Base-by-base conservation (phyloP, 2,113 vertebrate species). In the Phalacrocorax pelagicus region DNA sequence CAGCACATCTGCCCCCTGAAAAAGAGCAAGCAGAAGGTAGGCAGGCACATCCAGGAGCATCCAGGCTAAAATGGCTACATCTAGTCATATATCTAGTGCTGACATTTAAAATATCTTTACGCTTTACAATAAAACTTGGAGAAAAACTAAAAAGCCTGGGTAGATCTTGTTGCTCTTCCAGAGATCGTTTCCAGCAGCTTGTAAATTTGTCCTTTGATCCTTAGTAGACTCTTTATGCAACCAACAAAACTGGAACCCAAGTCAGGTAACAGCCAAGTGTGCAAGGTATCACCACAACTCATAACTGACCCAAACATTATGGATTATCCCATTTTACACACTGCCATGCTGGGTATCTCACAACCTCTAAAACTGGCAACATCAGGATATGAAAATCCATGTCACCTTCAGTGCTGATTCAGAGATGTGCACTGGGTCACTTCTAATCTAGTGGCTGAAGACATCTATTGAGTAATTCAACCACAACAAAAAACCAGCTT, bases 1-100 rank as follows among this genome's bases (percentile, higher is more conserved):
- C 29, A 99, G 97, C 88, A 99, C 99, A 44, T 88, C 97, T 58
- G 99, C 99, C 32, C 99, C 99, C 99, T 99, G 95, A 23, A 87
- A 54, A 93, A 81, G 8, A 89, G 62, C 62, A 91, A 16, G 72
- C 44, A 71, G 62, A 73, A 80, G 73, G 55, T 69, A 87, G 62
- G 52, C 47, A 70, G 42, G 27, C 36, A 72, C 2, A 0, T 13
- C 38, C 63, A 66, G 40, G 10, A 58, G 24, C 63, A 83, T 29
- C 55, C 52, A 34, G 20, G 52, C 23, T n/a, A 65, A 42, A 59
- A 1, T 49, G 11, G 51, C 51, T 79, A 67, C 40, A 54, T 42
- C 38, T 47, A 30, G 12, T 40, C 40, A 51, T 17, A 18, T 14
- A 67, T 2, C 38, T 51, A 47, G 24, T 1, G 1, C 52, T 62